Conservation (phyloP, 2,113 vertebrate species). For the Petaurus breviceps region DNA sequence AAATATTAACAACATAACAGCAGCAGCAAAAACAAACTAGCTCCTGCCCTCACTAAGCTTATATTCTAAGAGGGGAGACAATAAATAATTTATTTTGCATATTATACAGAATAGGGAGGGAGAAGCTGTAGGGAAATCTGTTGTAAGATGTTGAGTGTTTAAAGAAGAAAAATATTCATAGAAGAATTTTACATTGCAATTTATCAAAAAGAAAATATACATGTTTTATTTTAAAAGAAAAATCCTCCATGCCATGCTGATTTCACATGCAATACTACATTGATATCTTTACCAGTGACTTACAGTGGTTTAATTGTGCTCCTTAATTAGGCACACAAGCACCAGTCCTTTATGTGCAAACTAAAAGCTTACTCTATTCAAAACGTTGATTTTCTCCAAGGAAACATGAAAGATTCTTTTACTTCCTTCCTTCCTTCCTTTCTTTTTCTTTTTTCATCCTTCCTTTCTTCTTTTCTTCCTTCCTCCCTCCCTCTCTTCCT, state of each 20-base stretch:
- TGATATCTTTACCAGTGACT: neutral
- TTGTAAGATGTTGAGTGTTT: neutral
- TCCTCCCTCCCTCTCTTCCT: too few species aligned
- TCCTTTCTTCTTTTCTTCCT: neutral
- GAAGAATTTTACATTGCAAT: neutral
- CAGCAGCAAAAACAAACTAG: neutral
- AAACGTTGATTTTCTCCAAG: neutral
- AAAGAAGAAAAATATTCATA: neutral
- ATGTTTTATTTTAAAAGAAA: neutral
- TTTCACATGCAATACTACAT: neutral
- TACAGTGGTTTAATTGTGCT: neutral
- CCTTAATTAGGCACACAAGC: neutral
- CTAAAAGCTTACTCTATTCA: neutral
- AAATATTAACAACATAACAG: neutral
- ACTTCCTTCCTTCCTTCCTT: too few species aligned
- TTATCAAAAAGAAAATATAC: neutral
- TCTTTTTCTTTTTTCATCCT: neutral
- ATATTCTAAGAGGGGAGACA: neutral
- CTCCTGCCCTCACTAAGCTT: neutral
- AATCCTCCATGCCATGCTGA: neutral
- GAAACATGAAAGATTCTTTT: neutral
- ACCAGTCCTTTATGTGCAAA: neutral
- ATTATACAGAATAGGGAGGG: neutral
- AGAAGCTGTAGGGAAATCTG: neutral
- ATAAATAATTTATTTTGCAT: neutral